Base-by-base conservation (phyloP, 2,888 invertebrate genomes). In the Epinotia bilunana region DNA sequence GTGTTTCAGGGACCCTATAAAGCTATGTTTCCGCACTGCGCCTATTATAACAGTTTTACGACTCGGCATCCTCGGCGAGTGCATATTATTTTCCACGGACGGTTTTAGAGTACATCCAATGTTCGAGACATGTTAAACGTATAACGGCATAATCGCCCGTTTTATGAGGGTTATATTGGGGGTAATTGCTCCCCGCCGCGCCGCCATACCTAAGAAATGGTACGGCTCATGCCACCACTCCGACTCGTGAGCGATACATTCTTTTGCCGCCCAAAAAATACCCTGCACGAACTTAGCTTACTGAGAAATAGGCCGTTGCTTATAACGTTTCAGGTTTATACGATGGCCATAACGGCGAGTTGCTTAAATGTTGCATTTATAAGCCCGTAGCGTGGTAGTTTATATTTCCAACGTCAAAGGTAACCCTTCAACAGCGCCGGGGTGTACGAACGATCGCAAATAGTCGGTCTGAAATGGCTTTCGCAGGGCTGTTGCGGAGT, bases 11-110 rank as follows among this genome's bases (percentile, higher is more conserved):
- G 88, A 86, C 86, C 88, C 84, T 87, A 87, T 90, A 91, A 90
- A 89, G 84, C 88, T 86, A 84, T 88, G 88, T 90, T 91, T 91
- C 90, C 90, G 90, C 91, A 91, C 86, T 91, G 89, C 90, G 90
- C 86, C 89, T 90, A 89, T 90, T 91, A 91, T 90, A 88, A 89
- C 88, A 84, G 87, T 84, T 91, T 91, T 91, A 91, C 86, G 90
- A 90, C 83, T 85, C 87, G 86, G 87, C 86, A 88, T 90, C 87
- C 87, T 84, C 82, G 82, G 82, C 83, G 84, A 85, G 86, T 88
- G 88, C 87, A 87, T 83, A 85, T 87, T 83, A 83, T 85, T 87
- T 84, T 82, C 82, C 80, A 81, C 80, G 74, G 80, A 83, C 81
- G 83, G 80, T 83, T 87, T 88, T 87, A 80, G 83, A 86, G 82